Conservation (phyloP, 1,140 invertebrate genomes). For the Globodera rostochiensis region DNA sequence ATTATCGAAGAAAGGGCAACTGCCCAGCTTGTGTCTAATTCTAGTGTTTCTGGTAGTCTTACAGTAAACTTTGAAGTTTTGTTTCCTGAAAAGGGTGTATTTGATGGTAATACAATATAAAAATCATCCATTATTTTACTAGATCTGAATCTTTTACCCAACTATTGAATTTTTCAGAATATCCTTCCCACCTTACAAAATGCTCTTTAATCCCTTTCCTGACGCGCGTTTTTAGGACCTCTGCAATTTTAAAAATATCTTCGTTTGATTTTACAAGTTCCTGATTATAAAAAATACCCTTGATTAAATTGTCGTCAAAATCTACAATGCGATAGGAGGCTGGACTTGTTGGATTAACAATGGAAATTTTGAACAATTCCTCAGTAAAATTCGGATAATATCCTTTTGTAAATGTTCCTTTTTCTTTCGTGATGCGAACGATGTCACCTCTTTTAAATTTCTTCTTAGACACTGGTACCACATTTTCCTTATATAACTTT, state of each 20-base stretch:
- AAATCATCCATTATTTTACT: too few species aligned
- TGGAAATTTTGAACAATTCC: not conserved
- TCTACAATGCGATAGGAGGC: not conserved
- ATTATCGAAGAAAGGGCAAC: too few species aligned
- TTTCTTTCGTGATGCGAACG: not conserved
- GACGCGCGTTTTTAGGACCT: not conserved
- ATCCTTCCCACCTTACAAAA: not conserved
- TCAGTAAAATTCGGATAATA: not conserved
- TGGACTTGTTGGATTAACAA: not conserved
- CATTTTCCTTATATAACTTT: not conserved
- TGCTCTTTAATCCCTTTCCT: not conserved
- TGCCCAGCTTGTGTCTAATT: too few species aligned
- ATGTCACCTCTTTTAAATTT: not conserved
- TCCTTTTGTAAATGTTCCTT: not conserved
- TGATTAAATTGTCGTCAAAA: not conserved
- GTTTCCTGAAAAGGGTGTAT: too few species aligned
- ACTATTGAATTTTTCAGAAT: not conserved
- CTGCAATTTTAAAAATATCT: not conserved
- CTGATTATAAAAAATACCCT: not conserved
- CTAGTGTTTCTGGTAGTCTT: too few species aligned
- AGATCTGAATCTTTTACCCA: not conserved
- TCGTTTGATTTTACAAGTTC: not conserved
- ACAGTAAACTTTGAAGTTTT: too few species aligned
- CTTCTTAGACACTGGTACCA: not conserved
- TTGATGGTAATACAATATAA: too few species aligned